Base-by-base conservation (phyloP, 2,888 invertebrate genomes). In the Thyatira batis region DNA sequence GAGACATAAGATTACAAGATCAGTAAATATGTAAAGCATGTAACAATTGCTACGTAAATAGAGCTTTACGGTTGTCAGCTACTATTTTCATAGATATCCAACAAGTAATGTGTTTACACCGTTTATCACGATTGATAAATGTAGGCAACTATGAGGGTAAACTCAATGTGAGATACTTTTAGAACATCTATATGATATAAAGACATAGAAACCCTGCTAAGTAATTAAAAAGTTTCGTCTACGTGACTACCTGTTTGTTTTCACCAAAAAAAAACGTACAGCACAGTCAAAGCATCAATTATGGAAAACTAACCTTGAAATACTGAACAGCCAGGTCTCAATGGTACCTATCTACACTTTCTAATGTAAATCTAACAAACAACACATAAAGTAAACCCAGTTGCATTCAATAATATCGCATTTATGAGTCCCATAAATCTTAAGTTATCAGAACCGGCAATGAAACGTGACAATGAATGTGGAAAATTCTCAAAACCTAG, bases 1-100 rank as follows among this genome's bases (percentile, higher is more conserved):
- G 21, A 48, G 28, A 48, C 48, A 46, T 11, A 10, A 46, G 73
- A 76, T 76, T 73, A 75, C 68, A 71, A 69, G 71, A 76, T 73
- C 65, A 61, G 71, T 53, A 74, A 75, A 75, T 67, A 76, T 64
- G 61, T 66, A 65, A 68, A 69, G 67, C 63, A 65, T 66, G 58
- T 65, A 69, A 69, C 68, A 72, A 70, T 73, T 64, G 51, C 60
- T 69, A 53, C 33, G 55, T 67, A 83, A 80, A 83, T 62, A 80
- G 54, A 69, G 74, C 78, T 82, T 69, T 78, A 65, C 67, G 61
- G 58, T 61, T 83, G 83, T 78, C 84, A 84, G 81, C 83, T 80
- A 75, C 77, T 77, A 81, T 81, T 79, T 78, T 65, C 67, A 68
- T 61, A 69, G 63, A 66, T 66, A 69, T 71, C 59, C 53, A 10